Evolutionary conservation across 2,888 invertebrate genomes (phyloP).

Genomic region (Aphidoletes aphidimyza): DNA sequence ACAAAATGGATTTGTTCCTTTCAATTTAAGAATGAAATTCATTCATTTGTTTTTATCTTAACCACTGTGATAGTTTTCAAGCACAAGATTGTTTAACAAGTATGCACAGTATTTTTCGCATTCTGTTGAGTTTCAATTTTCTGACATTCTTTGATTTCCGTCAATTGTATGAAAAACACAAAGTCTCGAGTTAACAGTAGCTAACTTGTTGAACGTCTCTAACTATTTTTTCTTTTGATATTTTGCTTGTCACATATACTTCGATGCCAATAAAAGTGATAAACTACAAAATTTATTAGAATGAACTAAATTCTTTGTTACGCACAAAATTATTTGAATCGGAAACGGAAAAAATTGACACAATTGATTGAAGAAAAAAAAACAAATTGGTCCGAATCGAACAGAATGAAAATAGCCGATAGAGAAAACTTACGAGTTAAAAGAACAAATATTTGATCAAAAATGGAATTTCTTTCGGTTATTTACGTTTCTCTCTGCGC

Average conservation of each 20-base stretch:
- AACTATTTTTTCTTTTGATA: too few species aligned
- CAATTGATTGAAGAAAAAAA: too few species aligned
- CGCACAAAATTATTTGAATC: background rate
- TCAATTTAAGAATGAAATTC: background rate
- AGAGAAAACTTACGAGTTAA: background rate
- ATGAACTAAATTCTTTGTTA: background rate
- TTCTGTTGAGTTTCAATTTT: too few species aligned
- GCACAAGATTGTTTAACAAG: too few species aligned
- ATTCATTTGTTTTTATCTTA: background rate
- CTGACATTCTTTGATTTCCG: too few species aligned
- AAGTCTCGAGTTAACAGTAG: background rate
- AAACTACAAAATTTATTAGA: background rate
- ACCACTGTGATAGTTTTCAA: too few species aligned
- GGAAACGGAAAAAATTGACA: slow-evolving; percentile 33
- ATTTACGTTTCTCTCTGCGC: background rate
- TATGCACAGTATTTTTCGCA: too few species aligned
- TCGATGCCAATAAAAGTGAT: background rate
- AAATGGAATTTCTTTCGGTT: slow-evolving; percentile 8
- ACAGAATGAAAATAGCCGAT: background rate
- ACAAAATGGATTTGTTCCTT: background rate
- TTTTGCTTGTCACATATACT: too few species aligned
- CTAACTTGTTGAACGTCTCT: background rate
- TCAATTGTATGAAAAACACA: too few species aligned
- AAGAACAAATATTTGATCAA: background rate
- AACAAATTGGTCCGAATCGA: background rate